Evolutionary conservation across 2,888 invertebrate genomes (phyloP).

Genomic region (Xylota segnis): DNA sequence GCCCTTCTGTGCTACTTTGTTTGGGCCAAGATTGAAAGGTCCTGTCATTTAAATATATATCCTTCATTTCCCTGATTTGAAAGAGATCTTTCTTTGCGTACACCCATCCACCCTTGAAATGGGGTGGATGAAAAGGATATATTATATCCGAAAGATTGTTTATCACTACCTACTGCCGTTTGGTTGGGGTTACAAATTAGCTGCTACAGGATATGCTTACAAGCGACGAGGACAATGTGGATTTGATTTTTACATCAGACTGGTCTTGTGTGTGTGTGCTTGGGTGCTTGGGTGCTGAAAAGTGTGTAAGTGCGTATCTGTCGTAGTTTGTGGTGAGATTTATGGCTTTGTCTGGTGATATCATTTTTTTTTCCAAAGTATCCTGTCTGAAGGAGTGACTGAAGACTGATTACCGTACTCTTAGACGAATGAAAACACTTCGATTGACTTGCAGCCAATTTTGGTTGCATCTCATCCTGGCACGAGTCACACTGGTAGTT

Average conservation of each 20-base stretch:
- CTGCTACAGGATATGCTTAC: conserved; percentile 64
- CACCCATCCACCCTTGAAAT: conserved; percentile 35
- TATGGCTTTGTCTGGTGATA: conserved; percentile 58
- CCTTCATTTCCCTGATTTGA: conserved; percentile 75
- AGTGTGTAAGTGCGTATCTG: conserved; percentile 60
- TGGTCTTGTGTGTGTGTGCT: not conserved
- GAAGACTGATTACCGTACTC: conserved; percentile 59
- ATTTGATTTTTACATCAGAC: conserved; percentile 53
- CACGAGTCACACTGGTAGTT: too few relatives aligned
- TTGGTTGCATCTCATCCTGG: not conserved
- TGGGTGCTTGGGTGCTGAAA: conserved; percentile 58
- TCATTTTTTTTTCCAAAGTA: conserved; percentile 28
- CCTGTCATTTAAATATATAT: conserved; percentile 77
- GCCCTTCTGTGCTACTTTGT: conserved; percentile 9
- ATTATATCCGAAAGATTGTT: conserved; percentile 70
- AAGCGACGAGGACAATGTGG: conserved; percentile 61
- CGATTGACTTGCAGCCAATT: not conserved
- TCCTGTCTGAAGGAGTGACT: conserved; percentile 29
- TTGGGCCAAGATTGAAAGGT: conserved; percentile 73
- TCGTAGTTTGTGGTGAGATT: conserved; percentile 67
- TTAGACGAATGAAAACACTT: conserved; percentile 19
- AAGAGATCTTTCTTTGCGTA: conserved; percentile 72
- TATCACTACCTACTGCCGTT: conserved; percentile 62
- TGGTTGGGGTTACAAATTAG: conserved; percentile 67
- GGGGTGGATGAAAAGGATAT: conserved; percentile 70